Base-by-base conservation (phyloP, 2,888 invertebrate genomes). In the Eilema caniola region DNA sequence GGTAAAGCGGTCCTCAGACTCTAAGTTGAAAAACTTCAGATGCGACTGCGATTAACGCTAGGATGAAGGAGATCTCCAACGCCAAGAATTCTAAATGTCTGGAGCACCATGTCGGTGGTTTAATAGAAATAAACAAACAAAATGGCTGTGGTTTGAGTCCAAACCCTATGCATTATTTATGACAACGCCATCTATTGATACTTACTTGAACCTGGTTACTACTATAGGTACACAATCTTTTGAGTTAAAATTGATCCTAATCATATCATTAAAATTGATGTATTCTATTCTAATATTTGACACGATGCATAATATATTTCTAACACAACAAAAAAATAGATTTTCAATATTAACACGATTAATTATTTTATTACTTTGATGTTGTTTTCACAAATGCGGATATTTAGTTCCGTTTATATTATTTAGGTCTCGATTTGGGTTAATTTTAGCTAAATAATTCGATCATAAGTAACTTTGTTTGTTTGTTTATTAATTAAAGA, bases 161-260 rank as follows among this genome's bases (percentile, higher is more conserved):
- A 53, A 23, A 5, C 10, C 8, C 24, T 5, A n/a, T 16, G 14
- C 20, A 23, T 23, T 31, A 28, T 59, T 24, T 47, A 67, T 62
- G 23, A 72, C 73, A 83, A 75, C 86, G 85, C 86, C 87, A 87
- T 87, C 86, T 86, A 75, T 67, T 70, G 76, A 62, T 63, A 68
- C 62, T 10, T 47, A 67, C n/a, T 71, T 16, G 74, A 78, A 84
- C 76, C 77, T 69, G 69, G 64, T 68, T 75, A 70, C 67, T 72
- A 72, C 69, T 59, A 67, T 57, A 63, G 75, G 67, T 71, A 70
- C 69, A 73, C 65, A 66, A 74, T 73, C 63, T 71, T 60, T 56
- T 65, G 25, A 3, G 59, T 37, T 62, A 10, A 62, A 5, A 20
- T 59, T n/a, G n/a, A 53, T 53, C n/a, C n/a, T 53, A 53, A 20